phyloP scores from a whole-genome alignment of 2,113 vertebrate genomes.

The Suricata suricatta region DNA sequence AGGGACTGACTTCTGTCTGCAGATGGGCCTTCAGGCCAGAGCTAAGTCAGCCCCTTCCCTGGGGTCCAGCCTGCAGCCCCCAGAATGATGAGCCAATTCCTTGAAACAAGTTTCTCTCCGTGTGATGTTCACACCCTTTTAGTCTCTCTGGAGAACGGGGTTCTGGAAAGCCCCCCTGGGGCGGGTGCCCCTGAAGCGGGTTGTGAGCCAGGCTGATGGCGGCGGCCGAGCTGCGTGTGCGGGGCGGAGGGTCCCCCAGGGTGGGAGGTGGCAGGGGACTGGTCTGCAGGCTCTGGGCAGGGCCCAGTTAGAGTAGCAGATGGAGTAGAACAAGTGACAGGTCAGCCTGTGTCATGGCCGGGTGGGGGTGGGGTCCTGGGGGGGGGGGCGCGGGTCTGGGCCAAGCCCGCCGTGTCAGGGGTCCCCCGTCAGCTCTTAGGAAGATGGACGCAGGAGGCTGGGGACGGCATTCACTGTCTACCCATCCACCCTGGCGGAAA shows the following conservation, averaged over 20 bases:
- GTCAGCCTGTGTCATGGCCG: rapidly evolving
- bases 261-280: background rate
- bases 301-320: rapidly evolving
- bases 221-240: background rate
- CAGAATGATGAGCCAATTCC: background rate
- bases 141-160: background rate
- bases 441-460: too few relatives aligned
- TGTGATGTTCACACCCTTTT: background rate
- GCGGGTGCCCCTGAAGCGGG: background rate
- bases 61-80: background rate
- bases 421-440: rapidly evolving
- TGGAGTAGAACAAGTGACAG: rapidly evolving
- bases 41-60: background rate
- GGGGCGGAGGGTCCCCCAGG: background rate
- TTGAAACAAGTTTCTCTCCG: too few relatives aligned
- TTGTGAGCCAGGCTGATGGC: background rate
- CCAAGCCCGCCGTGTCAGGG: background rate
- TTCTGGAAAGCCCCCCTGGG: background rate
- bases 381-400: too few relatives aligned
- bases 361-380: rapidly evolving
- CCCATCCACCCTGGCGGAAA: background rate
- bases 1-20: background rate
- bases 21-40: background rate
- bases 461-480: rapidly evolving
- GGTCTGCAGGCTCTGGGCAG: background rate